These are phyloP conservation scores for Albula goreensis DNA, from an alignment of 2,113 vertebrate species.

Conservation along the genomic window DNA sequence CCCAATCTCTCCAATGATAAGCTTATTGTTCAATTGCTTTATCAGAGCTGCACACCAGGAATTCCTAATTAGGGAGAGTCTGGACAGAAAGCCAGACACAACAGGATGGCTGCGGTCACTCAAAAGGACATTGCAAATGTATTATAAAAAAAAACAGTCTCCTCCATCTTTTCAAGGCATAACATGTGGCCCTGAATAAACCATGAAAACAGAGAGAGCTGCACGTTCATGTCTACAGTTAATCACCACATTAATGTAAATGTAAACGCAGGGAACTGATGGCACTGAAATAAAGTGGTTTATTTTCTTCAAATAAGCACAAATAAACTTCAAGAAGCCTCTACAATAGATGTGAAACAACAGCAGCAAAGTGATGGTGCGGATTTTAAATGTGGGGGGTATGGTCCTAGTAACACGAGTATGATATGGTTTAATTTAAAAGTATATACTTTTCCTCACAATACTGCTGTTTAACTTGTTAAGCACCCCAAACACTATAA, in stretches of 20 bases:
- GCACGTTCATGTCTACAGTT: not conserved
- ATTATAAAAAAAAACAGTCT: too few relatives aligned
- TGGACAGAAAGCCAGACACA: not conserved
- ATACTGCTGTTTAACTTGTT: not conserved
- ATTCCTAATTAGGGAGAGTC: not conserved
- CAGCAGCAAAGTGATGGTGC: not conserved
- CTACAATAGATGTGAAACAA: not conserved
- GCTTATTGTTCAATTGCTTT: not conserved
- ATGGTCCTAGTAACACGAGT: not conserved
- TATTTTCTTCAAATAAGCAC: too few relatives aligned
- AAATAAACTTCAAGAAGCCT: too few relatives aligned
- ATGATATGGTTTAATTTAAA: not conserved
- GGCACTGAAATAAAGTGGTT: not conserved
- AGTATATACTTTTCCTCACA: not conserved
- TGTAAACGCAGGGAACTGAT: not conserved
- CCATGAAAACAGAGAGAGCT: not conserved
- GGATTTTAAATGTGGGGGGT: not conserved
- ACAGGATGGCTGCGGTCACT: not conserved
- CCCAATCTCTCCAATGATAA: not conserved
- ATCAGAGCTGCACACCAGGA: slow-evolving; percentile 8
- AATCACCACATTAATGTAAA: not conserved
- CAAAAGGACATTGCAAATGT: not conserved
- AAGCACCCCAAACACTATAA: not conserved
- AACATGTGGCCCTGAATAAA: too few relatives aligned
- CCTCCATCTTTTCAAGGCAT: too few relatives aligned